Evolutionary conservation across 2,888 invertebrate genomes (phyloP).

Genomic region (Pyrocoelia pectoralis): DNA sequence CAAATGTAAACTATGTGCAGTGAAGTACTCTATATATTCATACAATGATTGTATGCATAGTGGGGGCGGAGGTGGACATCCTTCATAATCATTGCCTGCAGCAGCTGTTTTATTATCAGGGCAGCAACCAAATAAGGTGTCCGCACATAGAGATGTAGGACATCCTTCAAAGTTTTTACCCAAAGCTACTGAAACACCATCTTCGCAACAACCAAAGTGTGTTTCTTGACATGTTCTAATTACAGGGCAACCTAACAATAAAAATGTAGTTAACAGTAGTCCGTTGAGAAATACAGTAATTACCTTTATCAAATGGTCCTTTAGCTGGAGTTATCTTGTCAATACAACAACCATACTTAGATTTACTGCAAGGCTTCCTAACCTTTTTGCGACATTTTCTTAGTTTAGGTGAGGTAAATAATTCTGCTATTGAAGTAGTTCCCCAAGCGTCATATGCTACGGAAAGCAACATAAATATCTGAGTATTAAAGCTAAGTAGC

Average conservation of each 20-base stretch:
- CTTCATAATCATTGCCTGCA: constrained; percentile 83
- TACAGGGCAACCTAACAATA: constrained; percentile 68
- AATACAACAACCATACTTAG: constrained; percentile 84
- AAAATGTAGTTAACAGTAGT: no score
- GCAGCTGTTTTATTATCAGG: constrained; percentile 79
- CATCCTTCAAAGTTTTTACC: constrained; percentile 80
- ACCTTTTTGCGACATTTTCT: constrained; percentile 69
- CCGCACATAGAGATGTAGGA: constrained; percentile 74
- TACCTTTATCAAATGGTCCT: constrained; percentile 83
- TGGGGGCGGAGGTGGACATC: constrained; percentile 75
- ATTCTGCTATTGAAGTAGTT: constrained; percentile 64
- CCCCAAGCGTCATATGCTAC: constrained; percentile 60
- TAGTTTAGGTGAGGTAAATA: constrained; percentile 62
- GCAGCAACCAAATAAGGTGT: constrained; percentile 88
- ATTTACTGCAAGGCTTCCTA: constrained; percentile 66
- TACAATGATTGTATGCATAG: constrained; percentile 67
- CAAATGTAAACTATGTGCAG: not conserved
- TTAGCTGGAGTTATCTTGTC: constrained; percentile 78
- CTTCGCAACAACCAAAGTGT: constrained; percentile 81
- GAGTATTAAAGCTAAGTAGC: no score
- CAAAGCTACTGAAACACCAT: constrained; percentile 78
- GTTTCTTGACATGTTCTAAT: constrained; percentile 80
- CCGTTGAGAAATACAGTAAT: no score
- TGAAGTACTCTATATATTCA: constrained; percentile 31
- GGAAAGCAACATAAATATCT: constrained; percentile 32